Base-by-base conservation (phyloP, 2,113 vertebrate species). In the Myrmecophaga tridactyla region DNA sequence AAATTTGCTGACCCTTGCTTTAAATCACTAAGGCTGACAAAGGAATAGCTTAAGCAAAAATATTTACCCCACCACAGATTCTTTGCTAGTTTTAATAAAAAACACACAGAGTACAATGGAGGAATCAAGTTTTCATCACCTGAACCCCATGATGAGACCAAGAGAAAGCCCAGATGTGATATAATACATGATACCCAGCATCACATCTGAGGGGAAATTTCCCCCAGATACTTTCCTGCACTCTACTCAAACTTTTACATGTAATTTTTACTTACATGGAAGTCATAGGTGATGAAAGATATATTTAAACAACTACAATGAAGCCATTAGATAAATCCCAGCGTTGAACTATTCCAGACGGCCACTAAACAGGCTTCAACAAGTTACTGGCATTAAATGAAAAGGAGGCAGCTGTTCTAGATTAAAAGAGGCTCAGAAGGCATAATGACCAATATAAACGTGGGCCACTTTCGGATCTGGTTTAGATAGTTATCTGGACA, bases 261-360 rank as follows among this genome's bases (percentile, higher is more conserved):
- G 11, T 58, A 67, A 51, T 15, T 84, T 93, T 25, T 70, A 90
- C 21, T 80, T 63, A 83, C n/a, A n/a, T n/a, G 69, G 67, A 76
- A 90, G 70, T 60, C 34, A 51, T 14, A 90, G 70, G 27, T 88
- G 81, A 90, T 90, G 21, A 90, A 84, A 72, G 48, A 85, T 62
- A 72, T 29, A 23, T 4, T 48, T 82, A 53, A 67, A 63, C 8
- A 85, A 86, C 34, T 21, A 34, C 12, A 86, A 75, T 51, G 80
- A 90, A 72, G 20, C 4, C 90, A 93, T 67, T 87, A 51, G 70
- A 51, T 46, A 87, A 72, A 69, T 69, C 17, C 23, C 67, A 46
- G 76, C 62, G 77, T 46, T 78, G 56, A 94, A 65, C 80, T 53
- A 69, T 11, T 86, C 46, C n/a, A 90, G 11, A 76, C 53, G 18